These are phyloP conservation scores for Operophtera brumata DNA, from an alignment of 2,888 invertebrate species.

Conservation along the genomic window DNA sequence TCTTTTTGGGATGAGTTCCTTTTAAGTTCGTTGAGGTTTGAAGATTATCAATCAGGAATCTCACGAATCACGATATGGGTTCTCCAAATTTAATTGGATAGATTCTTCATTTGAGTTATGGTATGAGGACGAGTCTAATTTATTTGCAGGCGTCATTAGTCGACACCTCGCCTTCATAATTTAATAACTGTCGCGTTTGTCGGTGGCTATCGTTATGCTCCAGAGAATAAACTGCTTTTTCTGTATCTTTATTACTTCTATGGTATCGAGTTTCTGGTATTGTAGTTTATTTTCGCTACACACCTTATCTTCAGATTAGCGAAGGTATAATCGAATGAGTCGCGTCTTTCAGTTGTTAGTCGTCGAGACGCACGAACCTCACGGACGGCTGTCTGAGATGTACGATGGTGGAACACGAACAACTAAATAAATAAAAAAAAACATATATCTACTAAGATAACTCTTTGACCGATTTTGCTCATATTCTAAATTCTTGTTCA, in stretches of 20 bases:
- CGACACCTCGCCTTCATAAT: slow-evolving; percentile 46
- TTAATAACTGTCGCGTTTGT: slow-evolving; percentile 47
- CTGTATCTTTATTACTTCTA: slow-evolving; percentile 31
- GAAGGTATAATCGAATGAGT: slow-evolving; percentile 20
- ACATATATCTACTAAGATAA: too few species aligned
- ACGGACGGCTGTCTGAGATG: too few species aligned
- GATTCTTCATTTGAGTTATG: slow-evolving; percentile 51
- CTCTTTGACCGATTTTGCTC: too few species aligned
- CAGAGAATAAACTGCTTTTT: slow-evolving; percentile 39
- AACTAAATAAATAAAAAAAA: too few species aligned
- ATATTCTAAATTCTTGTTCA: too few species aligned
- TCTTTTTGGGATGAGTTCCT: slow-evolving; percentile 20
- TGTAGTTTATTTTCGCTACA: slow-evolving; percentile 23
- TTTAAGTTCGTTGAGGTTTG: slow-evolving; percentile 8
- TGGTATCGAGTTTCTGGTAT: slow-evolving; percentile 31
- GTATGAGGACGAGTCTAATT: slow-evolving; percentile 35
- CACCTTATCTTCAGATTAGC: slow-evolving; percentile 15
- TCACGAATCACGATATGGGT: slow-evolving; percentile 42
- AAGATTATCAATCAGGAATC: slow-evolving; percentile 45
- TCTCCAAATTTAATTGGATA: slow-evolving; percentile 51
- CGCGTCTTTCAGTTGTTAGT: too few species aligned
- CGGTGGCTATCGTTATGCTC: slow-evolving; percentile 40
- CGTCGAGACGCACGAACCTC: too few species aligned
- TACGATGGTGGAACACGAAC: too few species aligned
- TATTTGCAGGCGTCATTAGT: slow-evolving; percentile 39